Evolutionary conservation across 2,113 vertebrate genomes (phyloP).

Genomic region (Grammomys dolichurus): DNA sequence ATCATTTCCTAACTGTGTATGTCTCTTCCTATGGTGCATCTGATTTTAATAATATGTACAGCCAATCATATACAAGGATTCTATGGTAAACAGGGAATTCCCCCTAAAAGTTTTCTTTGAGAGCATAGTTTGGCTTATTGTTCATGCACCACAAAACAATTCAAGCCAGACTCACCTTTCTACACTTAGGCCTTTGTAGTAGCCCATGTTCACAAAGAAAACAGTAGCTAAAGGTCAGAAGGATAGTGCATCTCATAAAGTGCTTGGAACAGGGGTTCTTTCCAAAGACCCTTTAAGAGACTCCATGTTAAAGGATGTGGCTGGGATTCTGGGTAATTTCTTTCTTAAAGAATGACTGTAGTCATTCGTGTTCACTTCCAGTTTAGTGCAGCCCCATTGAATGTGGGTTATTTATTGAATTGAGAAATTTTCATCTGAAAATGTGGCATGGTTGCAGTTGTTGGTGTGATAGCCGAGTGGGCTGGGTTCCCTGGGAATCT

Average conservation of each 20-base stretch:
- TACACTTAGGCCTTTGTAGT: background rate
- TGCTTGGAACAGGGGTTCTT: too few relatives aligned
- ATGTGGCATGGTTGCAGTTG: background rate
- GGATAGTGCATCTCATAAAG: background rate
- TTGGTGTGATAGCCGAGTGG: background rate
- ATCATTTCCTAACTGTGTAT: background rate
- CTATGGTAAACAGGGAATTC: background rate
- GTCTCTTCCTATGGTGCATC: background rate
- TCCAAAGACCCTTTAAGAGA: background rate
- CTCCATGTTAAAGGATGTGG: background rate
- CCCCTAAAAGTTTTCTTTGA: background rate
- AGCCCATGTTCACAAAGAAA: background rate
- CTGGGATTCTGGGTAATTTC: background rate
- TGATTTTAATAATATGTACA: background rate
- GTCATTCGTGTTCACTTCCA: background rate
- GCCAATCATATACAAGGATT: background rate
- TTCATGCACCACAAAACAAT: background rate
- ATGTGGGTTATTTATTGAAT: background rate
- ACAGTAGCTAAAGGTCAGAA: background rate
- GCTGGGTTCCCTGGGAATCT: slow-evolving; percentile 21
- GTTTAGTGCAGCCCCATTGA: background rate
- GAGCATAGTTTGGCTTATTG: background rate
- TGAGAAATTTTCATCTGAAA: slow-evolving; percentile 6
- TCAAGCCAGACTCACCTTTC: background rate
- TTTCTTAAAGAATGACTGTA: background rate